A percentile compares a stretch with the other conserved stretches of the same genome.
These are phyloP conservation scores for Ctenosaura bakeri DNA, from an alignment of 2,797 vertebrate species.

Conservation along the genomic window DNA sequence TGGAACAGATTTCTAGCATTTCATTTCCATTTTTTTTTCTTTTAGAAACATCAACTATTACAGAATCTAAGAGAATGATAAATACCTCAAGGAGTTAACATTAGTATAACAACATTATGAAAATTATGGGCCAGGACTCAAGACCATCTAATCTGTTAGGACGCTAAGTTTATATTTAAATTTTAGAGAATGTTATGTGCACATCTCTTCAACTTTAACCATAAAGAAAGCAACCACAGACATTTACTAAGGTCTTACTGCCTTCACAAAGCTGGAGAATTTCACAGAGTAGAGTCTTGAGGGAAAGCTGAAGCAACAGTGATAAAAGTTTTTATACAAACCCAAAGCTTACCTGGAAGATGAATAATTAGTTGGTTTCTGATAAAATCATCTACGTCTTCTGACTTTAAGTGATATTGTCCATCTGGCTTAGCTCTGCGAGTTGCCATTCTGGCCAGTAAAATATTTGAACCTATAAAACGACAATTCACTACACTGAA, in stretches of 20 bases:
- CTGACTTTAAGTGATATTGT: conserved; percentile 91
- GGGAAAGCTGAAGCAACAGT: neutral
- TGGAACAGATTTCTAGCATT: too few species aligned
- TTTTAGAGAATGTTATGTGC: neutral
- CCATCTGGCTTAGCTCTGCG: conserved; percentile 96
- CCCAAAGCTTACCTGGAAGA: conserved; percentile 88
- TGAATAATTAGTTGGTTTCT: conserved; percentile 91
- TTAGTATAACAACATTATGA: neutral
- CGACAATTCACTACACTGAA: conserved; percentile 13
- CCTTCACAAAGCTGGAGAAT: neutral
- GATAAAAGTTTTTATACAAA: conserved; percentile 23
- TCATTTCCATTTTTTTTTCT: too few species aligned
- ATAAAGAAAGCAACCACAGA: neutral
- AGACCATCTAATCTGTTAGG: neutral
- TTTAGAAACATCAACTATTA: too few species aligned
- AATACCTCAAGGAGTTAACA: neutral
- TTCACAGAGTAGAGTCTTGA: neutral
- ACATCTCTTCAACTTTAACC: neutral
- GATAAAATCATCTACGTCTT: conserved; percentile 97
- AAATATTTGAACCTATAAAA: conserved; percentile 94
- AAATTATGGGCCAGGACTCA: neutral
- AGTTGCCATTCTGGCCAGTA: conserved; percentile 96
- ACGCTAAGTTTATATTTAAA: neutral
- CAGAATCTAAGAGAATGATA: neutral
- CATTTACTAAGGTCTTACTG: neutral